Base-by-base conservation (phyloP, 2,888 invertebrate genomes). In the Plusia festucae region DNA sequence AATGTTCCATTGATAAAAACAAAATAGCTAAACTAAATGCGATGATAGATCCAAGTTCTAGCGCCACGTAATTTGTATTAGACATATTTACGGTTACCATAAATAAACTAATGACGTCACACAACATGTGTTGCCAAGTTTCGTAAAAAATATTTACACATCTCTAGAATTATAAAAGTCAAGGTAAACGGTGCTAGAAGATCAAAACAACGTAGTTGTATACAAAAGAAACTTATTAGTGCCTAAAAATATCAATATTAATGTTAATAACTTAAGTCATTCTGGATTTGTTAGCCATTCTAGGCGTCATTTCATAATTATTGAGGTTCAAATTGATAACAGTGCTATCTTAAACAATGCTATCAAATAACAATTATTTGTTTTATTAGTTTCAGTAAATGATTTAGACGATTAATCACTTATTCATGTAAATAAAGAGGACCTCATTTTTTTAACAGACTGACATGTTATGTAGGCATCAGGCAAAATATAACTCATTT, bases 101-200 rank as follows among this genome's bases (percentile, higher is more conserved):
- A 60, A 57, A 71, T 75, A 75, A 20, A 52, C 51, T 8, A 18
- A 3, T 61, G 49, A 57, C 59, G 71, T 69, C 57, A 61, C 15
- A 20, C 4, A 11, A 9, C n/a, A 27, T 40, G 51, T 62, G 53
- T 51, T 68, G 58, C 52, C 70, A 75, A 71, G 4, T 44, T 52
- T 11, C 15, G 8, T 13, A 27, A 44, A 71, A 58, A 56, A 49
- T 68, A 57, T 74, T 68, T 49, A 52, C 15, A 51, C 20, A 65
- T 55, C 56, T 20, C 9, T 18, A 4, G 55, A 30, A 24, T 62
- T 55, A 30, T 15, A 44, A 61, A 51, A 61, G 46, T 59, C 71
- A 71, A 62, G 58, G 71, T 74, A 20, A 22, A 9, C 34, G 20
- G 11, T n/a, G n/a, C n/a, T n/a, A 1, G 40, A 40, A n/a, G n/a